These are phyloP conservation scores for Coryphaenoides rupestris DNA, from an alignment of 2,113 vertebrate genomes.

Conservation along the genomic window DNA sequence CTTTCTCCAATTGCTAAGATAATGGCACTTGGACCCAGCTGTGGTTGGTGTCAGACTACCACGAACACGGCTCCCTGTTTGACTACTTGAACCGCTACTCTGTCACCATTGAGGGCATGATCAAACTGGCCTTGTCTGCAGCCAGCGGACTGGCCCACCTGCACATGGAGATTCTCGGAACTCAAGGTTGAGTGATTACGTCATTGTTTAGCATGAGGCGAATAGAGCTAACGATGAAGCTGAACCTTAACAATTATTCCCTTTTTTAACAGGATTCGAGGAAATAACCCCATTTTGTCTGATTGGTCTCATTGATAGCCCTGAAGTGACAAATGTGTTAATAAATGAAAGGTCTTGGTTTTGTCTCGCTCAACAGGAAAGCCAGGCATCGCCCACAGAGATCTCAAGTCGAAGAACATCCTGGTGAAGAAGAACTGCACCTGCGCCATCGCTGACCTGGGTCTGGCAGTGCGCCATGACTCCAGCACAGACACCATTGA, in stretches of 20 bases:
- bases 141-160: slow-evolving; percentile 92
- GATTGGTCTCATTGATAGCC: not conserved
- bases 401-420: slow-evolving; percentile 96
- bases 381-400: slow-evolving; percentile 93
- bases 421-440: slow-evolving; percentile 94
- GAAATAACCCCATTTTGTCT: not conserved
- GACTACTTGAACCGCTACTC: slow-evolving; percentile 94
- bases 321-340: not conserved
- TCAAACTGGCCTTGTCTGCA: slow-evolving; percentile 89
- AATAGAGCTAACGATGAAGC: not conserved
- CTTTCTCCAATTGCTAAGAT: slow-evolving; percentile 67
- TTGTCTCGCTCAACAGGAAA: slow-evolving; percentile 75
- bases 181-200: slow-evolving; percentile 78
- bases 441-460: slow-evolving; percentile 93
- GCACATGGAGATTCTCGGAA: slow-evolving; percentile 97
- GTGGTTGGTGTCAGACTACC: slow-evolving; percentile 95
- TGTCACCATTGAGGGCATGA: slow-evolving; percentile 90
- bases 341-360: not conserved
- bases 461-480: slow-evolving; percentile 90
- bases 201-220: not conserved
- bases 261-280: not conserved
- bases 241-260: not conserved
- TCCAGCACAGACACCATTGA: slow-evolving; percentile 91
- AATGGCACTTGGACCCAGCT: slow-evolving; percentile 97
- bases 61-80: slow-evolving; percentile 92